Percentiles rank a stretch among this genome's conserved stretches.
Evolutionary conservation across 2,888 invertebrate species (phyloP).

Genomic region (Drosophila sordidapex): DNA sequence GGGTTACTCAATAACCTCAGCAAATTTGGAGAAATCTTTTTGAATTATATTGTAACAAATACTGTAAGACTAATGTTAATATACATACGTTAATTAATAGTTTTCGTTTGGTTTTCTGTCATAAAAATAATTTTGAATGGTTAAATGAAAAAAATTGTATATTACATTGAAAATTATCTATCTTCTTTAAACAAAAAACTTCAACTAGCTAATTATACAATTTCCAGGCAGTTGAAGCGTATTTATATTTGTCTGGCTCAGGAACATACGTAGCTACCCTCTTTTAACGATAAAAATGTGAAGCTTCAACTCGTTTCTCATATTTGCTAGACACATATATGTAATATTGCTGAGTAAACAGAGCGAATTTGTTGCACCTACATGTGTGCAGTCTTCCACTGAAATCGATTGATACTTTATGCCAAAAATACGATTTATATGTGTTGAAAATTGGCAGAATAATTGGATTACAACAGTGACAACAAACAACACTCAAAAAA

Average conservation of each 20-base stretch:
- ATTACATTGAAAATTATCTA: background rate
- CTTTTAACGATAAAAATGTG: slow-evolving; percentile 25
- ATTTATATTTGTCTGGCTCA: background rate
- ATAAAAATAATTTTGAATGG: too few relatives aligned
- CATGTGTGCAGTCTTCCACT: slow-evolving; percentile 21
- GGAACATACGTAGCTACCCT: slow-evolving; percentile 22
- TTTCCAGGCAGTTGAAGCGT: background rate
- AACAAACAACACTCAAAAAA: slow-evolving; percentile 1
- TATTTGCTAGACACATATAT: slow-evolving; percentile 35
- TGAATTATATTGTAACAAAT: background rate
- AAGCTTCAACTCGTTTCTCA: slow-evolving; percentile 23
- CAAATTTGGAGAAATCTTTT: background rate
- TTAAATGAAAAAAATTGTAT: background rate
- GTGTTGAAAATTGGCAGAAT: slow-evolving; percentile 13
- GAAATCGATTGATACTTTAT: slow-evolving; percentile 54
- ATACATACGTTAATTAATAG: too few relatives aligned
- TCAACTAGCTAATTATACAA: background rate
- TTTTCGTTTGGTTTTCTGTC: too few relatives aligned
- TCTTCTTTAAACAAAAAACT: background rate
- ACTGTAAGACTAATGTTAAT: background rate
- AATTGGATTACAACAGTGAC: slow-evolving; percentile 34
- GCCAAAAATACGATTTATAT: slow-evolving; percentile 27
- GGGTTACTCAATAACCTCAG: slow-evolving; percentile 15
- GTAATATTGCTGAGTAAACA: slow-evolving; percentile 1
- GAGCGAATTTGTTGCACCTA: slow-evolving; percentile 18